Evolutionary conservation across 2,888 invertebrate genomes (phyloP), one percentile per base, ranked within the genome.

Genomic region (Campopleginae sp.): DNA sequence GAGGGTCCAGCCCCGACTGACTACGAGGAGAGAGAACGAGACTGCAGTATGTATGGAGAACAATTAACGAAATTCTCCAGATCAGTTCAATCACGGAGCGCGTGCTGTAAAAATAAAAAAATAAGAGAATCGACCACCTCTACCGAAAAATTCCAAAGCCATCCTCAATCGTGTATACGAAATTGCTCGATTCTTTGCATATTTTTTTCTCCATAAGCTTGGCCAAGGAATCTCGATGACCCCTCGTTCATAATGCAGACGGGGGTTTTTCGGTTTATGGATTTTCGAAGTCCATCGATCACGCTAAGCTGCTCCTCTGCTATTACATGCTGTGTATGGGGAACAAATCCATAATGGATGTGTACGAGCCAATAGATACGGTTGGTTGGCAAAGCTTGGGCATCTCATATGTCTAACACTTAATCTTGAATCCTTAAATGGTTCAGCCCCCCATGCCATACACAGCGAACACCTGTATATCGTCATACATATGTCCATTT

Each of bases 301-400:
- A 85, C 65, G n/a, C 27, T 79, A 76, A 85, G 68, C 82, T 75
- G 71, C 61, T 44, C 38, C 38, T 48, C 46, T n/a, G 58, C 65
- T 42, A 72, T 76, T 58, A 58, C 58, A 58, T 27, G 27, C 74
- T 76, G 31, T 38, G 61, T 75, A 71, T 46, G 48, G 65, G 12
- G 58, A 68, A 66, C 76, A 76, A 72, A 82, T 85, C 82, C 80
- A 85, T 85, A 85, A 85, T 82, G 79, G 76, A 82, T 85, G 82
- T 75, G 63, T 58, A 42, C 31, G 72, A 80, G 48, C 51, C 63
- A 68, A 71, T 70, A 23, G 8, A 31, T 51, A 44, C 44, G 27
- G 58, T 27, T 27, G 58, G 5, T 58, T 14, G 58, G 5, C 27
- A 58, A 2, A 31, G 44, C 19, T 44, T n/a, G 12, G 27, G 31